Evolutionary conservation across 2,113 vertebrate species (phyloP).

Genomic region (Eretmodus cyanostictus): DNA sequence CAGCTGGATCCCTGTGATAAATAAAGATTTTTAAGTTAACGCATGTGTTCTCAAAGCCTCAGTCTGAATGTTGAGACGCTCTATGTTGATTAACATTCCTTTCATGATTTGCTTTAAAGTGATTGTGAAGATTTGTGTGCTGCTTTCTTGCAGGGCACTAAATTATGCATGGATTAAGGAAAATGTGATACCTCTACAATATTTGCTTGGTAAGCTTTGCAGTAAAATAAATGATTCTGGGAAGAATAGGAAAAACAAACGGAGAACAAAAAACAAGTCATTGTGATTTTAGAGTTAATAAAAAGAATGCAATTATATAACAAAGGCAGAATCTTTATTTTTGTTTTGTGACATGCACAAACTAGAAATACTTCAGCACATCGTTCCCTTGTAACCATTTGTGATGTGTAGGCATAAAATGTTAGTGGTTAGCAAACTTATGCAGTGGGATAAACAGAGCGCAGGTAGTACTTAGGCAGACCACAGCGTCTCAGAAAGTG

Average conservation of each 20-base stretch:
- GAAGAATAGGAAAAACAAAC: background rate
- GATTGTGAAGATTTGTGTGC: background rate
- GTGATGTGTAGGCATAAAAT: slow-evolving; percentile 25
- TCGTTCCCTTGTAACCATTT: background rate
- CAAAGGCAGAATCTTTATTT: background rate
- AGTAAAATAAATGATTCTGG: background rate
- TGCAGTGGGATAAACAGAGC: slow-evolving; percentile 35
- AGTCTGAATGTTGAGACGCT: background rate
- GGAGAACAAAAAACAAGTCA: fast-evolving
- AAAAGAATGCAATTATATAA: background rate
- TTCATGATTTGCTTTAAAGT: background rate
- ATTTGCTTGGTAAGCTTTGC: background rate
- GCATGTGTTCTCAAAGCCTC: background rate
- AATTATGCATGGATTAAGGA: background rate
- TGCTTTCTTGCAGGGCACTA: background rate
- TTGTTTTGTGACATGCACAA: background rate
- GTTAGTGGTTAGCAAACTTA: slow-evolving; percentile 48
- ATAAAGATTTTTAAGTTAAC: slow-evolving; percentile 60
- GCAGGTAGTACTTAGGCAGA: slow-evolving; percentile 51
- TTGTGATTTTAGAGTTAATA: background rate
- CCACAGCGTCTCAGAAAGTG: slow-evolving; percentile 44
- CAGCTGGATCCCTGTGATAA: slow-evolving; percentile 70
- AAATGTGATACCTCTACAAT: background rate
- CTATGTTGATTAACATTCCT: background rate
- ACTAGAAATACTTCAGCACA: background rate